Percentiles rank a stretch among this genome's conserved stretches.
These are phyloP conservation scores for Apodemia mormo DNA, from an alignment of 2,888 invertebrate genomes.

Conservation along the genomic window DNA sequence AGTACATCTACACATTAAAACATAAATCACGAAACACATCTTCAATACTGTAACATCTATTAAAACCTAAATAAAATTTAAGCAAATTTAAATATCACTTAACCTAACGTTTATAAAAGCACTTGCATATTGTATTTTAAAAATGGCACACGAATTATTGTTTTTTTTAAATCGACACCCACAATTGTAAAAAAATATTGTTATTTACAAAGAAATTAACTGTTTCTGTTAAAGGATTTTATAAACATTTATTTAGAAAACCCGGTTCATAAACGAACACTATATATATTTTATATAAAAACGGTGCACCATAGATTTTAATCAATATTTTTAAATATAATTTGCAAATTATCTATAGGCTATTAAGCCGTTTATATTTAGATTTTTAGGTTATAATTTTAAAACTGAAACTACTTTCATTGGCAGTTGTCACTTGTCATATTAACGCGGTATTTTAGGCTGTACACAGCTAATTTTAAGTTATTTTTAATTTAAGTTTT, in stretches of 20 bases:
- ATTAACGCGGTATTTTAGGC: constrained; percentile 25
- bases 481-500: constrained; percentile 35
- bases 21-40: constrained; percentile 45
- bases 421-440: constrained; percentile 24
- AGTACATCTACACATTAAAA: constrained; percentile 27
- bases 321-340: constrained; percentile 58
- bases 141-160: constrained; percentile 69
- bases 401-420: constrained; percentile 27
- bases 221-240: constrained; percentile 37
- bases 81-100: constrained; percentile 79
- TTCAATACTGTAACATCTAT: constrained; percentile 48
- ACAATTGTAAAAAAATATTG: constrained; percentile 31
- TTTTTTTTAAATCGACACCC: constrained; percentile 18
- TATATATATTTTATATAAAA: constrained; percentile 59
- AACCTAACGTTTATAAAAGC: constrained; percentile 70
- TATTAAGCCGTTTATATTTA: constrained; percentile 57
- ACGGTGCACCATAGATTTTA: constrained; percentile 74
- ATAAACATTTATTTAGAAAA: constrained; percentile 50
- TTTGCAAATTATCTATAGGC: constrained; percentile 52
- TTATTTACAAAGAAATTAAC: constrained; percentile 66
- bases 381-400: constrained; percentile 45
- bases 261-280: constrained; percentile 46
- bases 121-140: constrained; percentile 63
- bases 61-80: constrained; percentile 59
- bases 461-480: constrained; percentile 29